Percentiles rank a stretch among this genome's conserved stretches.
Conservation (phyloP, 2,113 vertebrate genomes). For the Athene noctua region DNA sequence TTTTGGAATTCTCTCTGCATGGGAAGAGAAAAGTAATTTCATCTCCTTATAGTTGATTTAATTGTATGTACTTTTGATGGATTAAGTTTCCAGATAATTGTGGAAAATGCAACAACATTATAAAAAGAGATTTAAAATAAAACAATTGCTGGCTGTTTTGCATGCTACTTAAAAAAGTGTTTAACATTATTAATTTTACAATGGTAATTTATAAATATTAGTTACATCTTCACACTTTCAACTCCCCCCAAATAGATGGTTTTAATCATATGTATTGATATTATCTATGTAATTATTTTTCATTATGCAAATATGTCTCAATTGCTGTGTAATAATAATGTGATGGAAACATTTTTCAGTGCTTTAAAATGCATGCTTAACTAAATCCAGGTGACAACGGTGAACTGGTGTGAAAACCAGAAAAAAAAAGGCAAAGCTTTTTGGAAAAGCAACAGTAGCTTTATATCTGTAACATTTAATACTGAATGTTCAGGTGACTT, state of each 20-base stretch:
- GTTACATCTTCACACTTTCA: constrained; percentile 25
- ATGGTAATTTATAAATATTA: constrained; percentile 46
- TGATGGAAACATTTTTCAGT: not conserved
- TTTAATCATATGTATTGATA: constrained; percentile 58
- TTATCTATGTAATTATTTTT: constrained; percentile 58
- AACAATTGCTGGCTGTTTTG: constrained; percentile 6
- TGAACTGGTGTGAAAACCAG: not conserved
- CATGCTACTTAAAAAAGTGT: not conserved
- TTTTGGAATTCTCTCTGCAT: constrained; percentile 50
- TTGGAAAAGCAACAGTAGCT: not conserved
- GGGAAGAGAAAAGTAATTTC: constrained; percentile 56
- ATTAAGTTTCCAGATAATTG: constrained; percentile 69
- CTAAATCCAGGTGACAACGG: not conserved
- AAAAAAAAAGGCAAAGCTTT: not conserved
- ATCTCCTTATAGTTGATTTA: constrained; percentile 65
- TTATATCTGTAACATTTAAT: not conserved
- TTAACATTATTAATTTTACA: constrained; percentile 56
- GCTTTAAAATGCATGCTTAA: not conserved
- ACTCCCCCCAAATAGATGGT: not conserved
- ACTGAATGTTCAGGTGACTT: not conserved
- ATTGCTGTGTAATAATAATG: not conserved
- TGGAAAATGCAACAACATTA: constrained; percentile 5
- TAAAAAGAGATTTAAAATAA: constrained; percentile 50
- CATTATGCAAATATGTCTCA: constrained; percentile 52
- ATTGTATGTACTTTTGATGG: constrained; percentile 64